phyloP scores from a whole-genome alignment of 2,888 invertebrate genomes.

The Parnassius apollo region DNA sequence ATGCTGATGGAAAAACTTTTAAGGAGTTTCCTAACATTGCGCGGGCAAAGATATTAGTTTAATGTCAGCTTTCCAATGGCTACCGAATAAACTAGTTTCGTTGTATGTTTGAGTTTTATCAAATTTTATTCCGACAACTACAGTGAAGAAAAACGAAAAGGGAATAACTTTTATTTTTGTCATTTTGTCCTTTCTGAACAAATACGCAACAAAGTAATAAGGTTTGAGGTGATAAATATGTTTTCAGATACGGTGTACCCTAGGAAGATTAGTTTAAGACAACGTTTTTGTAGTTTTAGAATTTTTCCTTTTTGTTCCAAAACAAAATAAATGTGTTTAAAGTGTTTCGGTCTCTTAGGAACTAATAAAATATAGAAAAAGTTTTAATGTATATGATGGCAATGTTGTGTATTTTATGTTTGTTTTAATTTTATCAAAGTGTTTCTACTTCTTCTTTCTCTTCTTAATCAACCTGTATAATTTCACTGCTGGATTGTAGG shows the following conservation, averaged over 20 bases:
- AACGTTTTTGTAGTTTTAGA: no score
- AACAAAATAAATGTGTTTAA: no score
- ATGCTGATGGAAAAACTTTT: conserved; percentile 34
- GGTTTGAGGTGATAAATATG: neutral
- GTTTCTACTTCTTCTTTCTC: no score
- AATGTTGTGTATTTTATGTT: no score
- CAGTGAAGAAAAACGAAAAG: conserved; percentile 32
- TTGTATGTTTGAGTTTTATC: conserved; percentile 42
- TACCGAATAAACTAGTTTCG: conserved; percentile 43
- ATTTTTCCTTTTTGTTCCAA: no score
- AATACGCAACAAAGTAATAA: neutral
- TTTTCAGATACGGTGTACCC: neutral
- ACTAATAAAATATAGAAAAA: no score
- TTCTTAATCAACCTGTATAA: no score
- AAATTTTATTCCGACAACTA: conserved; percentile 57
- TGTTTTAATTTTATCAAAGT: no score
- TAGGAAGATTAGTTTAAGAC: neutral
- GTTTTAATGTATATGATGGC: no score
- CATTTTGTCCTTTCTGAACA: conserved; percentile 6
- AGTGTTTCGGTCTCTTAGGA: no score
- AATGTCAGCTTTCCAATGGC: conserved; percentile 28
- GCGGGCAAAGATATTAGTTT: conserved; percentile 36
- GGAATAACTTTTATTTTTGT: conserved; percentile 14
- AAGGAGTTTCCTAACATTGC: conserved; percentile 28
- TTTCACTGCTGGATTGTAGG: no score